Conservation (phyloP, 2,888 invertebrate genomes). For the Andrena minutula region DNA sequence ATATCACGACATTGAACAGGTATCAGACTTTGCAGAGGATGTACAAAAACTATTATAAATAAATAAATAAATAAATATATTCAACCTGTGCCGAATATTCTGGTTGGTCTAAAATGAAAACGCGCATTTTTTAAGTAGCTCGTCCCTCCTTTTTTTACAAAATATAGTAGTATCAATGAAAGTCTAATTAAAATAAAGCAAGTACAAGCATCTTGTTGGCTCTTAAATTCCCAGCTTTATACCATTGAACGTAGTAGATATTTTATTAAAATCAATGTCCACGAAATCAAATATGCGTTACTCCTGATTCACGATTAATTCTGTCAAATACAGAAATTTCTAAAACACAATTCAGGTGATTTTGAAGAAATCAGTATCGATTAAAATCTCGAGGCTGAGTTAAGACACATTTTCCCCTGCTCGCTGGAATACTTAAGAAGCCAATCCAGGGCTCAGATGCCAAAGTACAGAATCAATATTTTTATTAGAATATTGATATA, state of each 20-base stretch:
- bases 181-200: background rate
- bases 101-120: conserved; percentile 52
- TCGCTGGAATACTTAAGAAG: background rate
- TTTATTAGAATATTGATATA: background rate
- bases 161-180: background rate
- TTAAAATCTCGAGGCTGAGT: background rate
- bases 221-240: background rate
- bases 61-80: conserved; percentile 71
- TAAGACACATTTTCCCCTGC: background rate
- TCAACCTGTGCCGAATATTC: conserved; percentile 28
- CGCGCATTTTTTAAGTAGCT: background rate
- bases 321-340: background rate
- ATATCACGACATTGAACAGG: conserved; percentile 21
- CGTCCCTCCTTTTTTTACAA: background rate
- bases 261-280: background rate
- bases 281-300: too few species aligned
- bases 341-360: background rate
- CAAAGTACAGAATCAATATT: background rate
- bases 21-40: conserved; percentile 52
- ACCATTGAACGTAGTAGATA: background rate
- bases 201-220: conserved; percentile 5
- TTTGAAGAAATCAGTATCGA: background rate
- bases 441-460: background rate
- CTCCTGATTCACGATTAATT: too few species aligned
- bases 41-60: conserved; percentile 43